Base-by-base conservation (phyloP, 2,797 vertebrate genomes). In the Hypotaenidia philippensis region DNA sequence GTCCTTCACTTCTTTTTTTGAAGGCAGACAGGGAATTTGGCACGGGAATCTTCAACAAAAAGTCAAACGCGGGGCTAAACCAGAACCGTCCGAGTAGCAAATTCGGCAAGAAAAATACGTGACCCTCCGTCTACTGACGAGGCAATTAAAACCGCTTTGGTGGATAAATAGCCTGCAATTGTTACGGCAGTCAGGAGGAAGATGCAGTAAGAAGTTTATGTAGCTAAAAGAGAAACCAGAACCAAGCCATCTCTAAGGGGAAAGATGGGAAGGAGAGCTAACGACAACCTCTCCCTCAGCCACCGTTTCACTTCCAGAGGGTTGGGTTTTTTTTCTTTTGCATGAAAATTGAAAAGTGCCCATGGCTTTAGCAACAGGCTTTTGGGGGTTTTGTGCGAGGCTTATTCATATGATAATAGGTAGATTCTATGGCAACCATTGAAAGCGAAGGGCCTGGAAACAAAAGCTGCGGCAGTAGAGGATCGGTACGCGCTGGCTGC, bases 391-490 rank as follows among this genome's bases (percentile, higher is more conserved):
- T 93, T 95, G 94, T 97, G 89, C 65, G 90, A 59, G 96, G 68
- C 97, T 97, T 98, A 47, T 98, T 98, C 98, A 98, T 98, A 98
- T 98, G 98, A 95, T 98, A 98, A 98, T 98, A 87, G 66, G 3
- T 72, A 60, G 97, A 95, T 97, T 97, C 98, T 98, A 98, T 98
- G 98, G 98, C 97, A 98, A 98, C 98, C 97, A 97, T 96, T 98
- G 98, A 98, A 97, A 98, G 97, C 55, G 92, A 91, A 96, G 91
- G 89, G 88, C 38, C 85, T 94, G 92, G 96, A 97, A 97, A 98
- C 98, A 98, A 98, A 98, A 97, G 97, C 97, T 93, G 87, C 84
- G 80, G 93, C 96, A 77, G 91, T 71, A 97, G 97, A 97, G 97
- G 97, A 97, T 97, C 97, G 94, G 97, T 34, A 34, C 96, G 87